Evolutionary conservation across 2,797 vertebrate genomes (phyloP).

Genomic region (Buphagus erythrorhynchus): DNA sequence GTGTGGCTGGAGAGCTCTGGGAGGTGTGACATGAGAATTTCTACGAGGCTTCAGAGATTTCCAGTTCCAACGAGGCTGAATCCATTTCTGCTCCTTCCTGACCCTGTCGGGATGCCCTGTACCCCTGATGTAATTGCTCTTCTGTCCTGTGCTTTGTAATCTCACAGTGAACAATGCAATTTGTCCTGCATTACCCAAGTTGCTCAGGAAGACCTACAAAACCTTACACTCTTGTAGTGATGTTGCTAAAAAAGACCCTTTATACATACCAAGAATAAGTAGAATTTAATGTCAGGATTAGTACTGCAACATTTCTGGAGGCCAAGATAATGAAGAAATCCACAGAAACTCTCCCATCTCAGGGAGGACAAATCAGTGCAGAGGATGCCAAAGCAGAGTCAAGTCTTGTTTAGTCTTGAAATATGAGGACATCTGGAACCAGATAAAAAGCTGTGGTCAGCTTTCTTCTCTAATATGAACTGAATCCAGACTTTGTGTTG

Average conservation of each 20-base stretch:
- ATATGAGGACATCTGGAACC: constrained; percentile 10
- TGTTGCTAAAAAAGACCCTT: neutral
- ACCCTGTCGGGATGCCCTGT: neutral
- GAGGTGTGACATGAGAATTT: neutral
- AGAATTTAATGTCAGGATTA: neutral
- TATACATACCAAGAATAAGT: neutral
- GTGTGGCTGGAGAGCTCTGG: neutral
- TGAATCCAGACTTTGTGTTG: neutral
- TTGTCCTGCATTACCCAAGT: neutral
- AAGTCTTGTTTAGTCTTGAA: neutral
- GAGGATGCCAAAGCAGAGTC: neutral
- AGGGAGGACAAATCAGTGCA: neutral
- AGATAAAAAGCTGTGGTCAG: neutral
- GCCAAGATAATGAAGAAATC: neutral
- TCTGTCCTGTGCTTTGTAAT: neutral
- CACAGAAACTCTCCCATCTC: neutral
- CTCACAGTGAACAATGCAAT: neutral
- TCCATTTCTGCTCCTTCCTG: neutral
- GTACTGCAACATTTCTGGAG: neutral
- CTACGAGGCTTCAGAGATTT: neutral
- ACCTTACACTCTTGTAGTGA: neutral
- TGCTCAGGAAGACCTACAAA: neutral
- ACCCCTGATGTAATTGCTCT: neutral
- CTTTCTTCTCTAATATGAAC: neutral
- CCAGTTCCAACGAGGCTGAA: neutral